Base-by-base conservation (phyloP, 2,888 invertebrate genomes). In the Drosophila tripunctata region DNA sequence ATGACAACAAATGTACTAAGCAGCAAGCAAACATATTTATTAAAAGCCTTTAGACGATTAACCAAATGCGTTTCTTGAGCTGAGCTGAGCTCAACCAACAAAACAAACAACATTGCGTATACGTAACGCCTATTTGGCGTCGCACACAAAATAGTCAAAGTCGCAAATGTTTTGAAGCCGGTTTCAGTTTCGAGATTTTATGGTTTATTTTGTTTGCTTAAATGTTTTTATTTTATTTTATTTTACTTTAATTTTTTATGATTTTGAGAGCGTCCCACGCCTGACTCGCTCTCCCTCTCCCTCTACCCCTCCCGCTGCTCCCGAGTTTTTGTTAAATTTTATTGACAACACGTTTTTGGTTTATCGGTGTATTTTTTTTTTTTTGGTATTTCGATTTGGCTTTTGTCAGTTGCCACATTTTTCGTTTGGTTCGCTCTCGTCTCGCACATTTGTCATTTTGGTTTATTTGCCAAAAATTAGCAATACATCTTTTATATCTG, bases 11-110 rank as follows among this genome's bases (percentile, higher is more conserved):
- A 80, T 67, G 66, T 62, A 47, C 51, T 47, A 43, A 76, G 68
- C 76, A 56, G 43, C 27, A 56, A 81, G 43, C 27, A 56, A 81
- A 68, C 76, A 78, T 77, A 71, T 78, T 77, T 78, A 78, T 78
- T 78, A 78, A 77, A 77, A 75, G 79, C 77, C 58, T 77, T 72
- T 54, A 67, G 36, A 73, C 82, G 85, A 84, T 83, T 84, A 85
- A 69, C 76, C 66, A 73, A 81, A 85, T 83, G 87, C 69, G 66
- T 76, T 73, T 64, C 3, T 63, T 36, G 27, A 55, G 30, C 44
- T 17, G 33, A 47, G 60, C n/a, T n/a, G n/a, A n/a, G n/a, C n/a
- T n/a, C n/a, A n/a, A n/a, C n/a, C n/a, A n/a, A n/a, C n/a, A n/a
- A 44, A 10, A 27, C 27, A 22, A 7, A 1, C 67, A 56, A 67